These are phyloP conservation scores for Corythornis leucogaster DNA, from an alignment of 2,797 vertebrate genomes.

Conservation along the genomic window DNA sequence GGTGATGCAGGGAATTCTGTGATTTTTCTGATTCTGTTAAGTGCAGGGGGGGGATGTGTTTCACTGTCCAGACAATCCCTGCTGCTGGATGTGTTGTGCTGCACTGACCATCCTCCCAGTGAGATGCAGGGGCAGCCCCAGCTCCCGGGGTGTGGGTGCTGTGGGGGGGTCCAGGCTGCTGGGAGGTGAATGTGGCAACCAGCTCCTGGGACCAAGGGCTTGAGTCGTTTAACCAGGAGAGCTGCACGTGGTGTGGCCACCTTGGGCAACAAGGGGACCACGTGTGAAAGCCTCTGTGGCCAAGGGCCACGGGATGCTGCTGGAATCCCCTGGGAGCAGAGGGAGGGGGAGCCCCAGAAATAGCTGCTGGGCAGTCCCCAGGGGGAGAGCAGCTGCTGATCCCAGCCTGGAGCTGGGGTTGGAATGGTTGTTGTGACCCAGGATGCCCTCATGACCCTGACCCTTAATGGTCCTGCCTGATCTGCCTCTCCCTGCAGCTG, in stretches of 20 bases:
- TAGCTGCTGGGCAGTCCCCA: neutral
- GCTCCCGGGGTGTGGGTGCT: neutral
- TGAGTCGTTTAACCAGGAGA: neutral
- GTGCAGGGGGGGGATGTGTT: fast-evolving
- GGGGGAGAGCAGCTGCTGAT: neutral
- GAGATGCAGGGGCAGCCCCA: neutral
- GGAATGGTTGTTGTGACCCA: neutral
- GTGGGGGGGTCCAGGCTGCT: fast-evolving
- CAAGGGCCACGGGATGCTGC: neutral
- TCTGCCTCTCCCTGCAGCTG: neutral
- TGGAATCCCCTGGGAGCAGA: neutral
- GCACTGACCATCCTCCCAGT: neutral
- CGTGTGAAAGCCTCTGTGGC: neutral
- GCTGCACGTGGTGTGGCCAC: neutral
- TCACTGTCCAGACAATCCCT: neutral
- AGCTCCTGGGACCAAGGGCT: neutral
- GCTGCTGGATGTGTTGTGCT: neutral
- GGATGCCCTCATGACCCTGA: neutral
- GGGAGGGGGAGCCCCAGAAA: neutral
- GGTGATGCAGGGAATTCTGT: neutral
- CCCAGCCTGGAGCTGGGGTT: neutral
- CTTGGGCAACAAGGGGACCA: neutral
- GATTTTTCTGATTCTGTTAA: neutral
- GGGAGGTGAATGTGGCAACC: fast-evolving
- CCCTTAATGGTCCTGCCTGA: neutral